phyloP scores from a whole-genome alignment of 2,797 vertebrate genomes.

The Luscinia megarhynchos region DNA sequence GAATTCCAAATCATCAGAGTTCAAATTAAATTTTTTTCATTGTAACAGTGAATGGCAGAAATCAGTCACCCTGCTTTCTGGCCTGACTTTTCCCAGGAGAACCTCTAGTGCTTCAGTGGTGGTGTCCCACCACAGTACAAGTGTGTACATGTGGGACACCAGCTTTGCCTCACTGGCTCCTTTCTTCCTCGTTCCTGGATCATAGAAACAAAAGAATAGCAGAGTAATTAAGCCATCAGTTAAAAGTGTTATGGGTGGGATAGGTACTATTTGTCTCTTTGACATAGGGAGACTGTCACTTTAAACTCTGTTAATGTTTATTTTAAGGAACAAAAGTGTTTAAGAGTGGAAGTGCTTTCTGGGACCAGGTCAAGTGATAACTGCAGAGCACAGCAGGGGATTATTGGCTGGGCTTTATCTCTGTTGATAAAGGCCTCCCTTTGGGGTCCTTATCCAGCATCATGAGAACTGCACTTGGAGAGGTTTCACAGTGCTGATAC shows the following conservation, averaged over 20 bases:
- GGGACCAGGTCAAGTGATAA: constrained; percentile 51
- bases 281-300: background rate
- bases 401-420: constrained; percentile 58
- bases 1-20: background rate
- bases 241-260: background rate
- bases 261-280: background rate
- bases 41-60: background rate
- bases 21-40: background rate
- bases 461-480: constrained; percentile 4
- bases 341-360: constrained; percentile 58
- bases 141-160: rapidly evolving
- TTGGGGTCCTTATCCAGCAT: constrained; percentile 33
- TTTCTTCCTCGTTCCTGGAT: background rate
- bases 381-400: constrained; percentile 28
- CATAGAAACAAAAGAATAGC: background rate
- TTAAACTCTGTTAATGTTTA: constrained; percentile 64
- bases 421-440: constrained; percentile 51
- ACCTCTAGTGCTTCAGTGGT: background rate
- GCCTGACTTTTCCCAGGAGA: background rate
- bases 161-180: background rate
- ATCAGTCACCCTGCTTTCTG: background rate
- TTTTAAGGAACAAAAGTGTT: constrained; percentile 67
- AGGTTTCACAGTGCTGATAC: constrained; percentile 46
- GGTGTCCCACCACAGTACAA: background rate
- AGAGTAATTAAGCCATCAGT: background rate